phyloP scores from a whole-genome alignment of 2,113 vertebrate species.

The Cygnus buccinator region DNA sequence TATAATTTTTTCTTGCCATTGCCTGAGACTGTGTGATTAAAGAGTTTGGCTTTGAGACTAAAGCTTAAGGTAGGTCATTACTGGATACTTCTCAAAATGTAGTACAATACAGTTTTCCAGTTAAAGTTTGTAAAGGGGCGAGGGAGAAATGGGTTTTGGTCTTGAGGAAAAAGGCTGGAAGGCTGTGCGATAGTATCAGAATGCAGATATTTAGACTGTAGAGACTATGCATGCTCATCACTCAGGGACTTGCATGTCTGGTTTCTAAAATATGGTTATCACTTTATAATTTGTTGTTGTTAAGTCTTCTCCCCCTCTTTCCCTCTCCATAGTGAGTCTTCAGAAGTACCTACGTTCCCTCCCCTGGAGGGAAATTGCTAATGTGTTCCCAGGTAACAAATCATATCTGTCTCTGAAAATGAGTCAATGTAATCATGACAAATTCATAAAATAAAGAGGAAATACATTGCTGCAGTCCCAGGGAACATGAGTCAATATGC shows the following conservation, averaged over 20 bases:
- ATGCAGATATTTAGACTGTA: neutral
- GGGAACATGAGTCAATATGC: conserved; percentile 12
- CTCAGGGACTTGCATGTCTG: neutral
- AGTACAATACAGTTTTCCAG: neutral
- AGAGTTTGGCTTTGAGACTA: neutral
- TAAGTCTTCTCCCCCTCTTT: neutral
- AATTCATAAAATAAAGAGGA: conserved; percentile 43
- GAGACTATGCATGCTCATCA: neutral
- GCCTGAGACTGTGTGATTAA: neutral
- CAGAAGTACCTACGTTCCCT: neutral
- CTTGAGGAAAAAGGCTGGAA: neutral
- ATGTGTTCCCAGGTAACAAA: conserved; percentile 38
- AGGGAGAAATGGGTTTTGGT: neutral
- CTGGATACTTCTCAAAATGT: neutral
- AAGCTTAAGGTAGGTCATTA: neutral
- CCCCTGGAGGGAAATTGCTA: conserved; percentile 4
- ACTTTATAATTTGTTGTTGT: neutral
- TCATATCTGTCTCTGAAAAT: conserved; percentile 38
- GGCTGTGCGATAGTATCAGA: neutral
- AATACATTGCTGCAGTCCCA: conserved; percentile 3
- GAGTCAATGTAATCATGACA: conserved; percentile 61
- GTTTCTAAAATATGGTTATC: neutral
- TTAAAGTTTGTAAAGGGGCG: neutral
- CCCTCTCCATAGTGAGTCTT: neutral
- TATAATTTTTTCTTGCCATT: neutral